Base-by-base conservation (phyloP, 2,797 vertebrate genomes). In the Myotis planiceps region DNA sequence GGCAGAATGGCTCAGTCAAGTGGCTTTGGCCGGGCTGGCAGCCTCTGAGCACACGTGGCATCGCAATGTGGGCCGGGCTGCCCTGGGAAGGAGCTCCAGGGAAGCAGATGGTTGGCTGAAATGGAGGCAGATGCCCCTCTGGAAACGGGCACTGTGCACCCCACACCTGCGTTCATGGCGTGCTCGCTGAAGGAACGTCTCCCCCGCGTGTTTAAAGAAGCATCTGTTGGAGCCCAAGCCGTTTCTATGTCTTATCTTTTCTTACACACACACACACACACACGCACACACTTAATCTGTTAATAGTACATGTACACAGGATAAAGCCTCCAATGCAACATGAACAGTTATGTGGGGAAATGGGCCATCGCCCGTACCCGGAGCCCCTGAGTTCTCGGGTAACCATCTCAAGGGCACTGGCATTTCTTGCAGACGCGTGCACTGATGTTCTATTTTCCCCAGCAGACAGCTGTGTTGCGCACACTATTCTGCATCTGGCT, bases 1-100 rank as follows among this genome's bases (percentile, higher is more conserved):
- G 96, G 94, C 94, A 90, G 94, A 96, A 78, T 29, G 97, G 96
- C 75, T 96, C 93, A 86, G 94, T 90, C 86, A 69, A 69, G 91
- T 83, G 72, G 81, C 97, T 92, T 0, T 76, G 49, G 96, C 96
- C 7, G 8, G 94, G 97, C 97, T 89, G 96, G 97, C 74, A 39
- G 78, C 29, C 66, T 81, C 47, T 1, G n/a, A 39, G 47, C 55
- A 49, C 29, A 8, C 0, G 0, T 1, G 84, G n/a, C 23, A 16
- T 15, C 39, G 9, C 23, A 68, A 42, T 23, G 66, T 37, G 14
- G 49, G 81, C 39, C 0, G 1, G 16, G 45, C 83, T 15, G 10
- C 34, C 74, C 2, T 9, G 0, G 0, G 53, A 49, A 34, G 32
- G 15, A 5, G 19, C 14, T 27, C 58, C 8, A 1, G 25, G 83